Evolutionary conservation across 2,113 vertebrate genomes (phyloP).

Genomic region (Vulpes ferrilata): DNA sequence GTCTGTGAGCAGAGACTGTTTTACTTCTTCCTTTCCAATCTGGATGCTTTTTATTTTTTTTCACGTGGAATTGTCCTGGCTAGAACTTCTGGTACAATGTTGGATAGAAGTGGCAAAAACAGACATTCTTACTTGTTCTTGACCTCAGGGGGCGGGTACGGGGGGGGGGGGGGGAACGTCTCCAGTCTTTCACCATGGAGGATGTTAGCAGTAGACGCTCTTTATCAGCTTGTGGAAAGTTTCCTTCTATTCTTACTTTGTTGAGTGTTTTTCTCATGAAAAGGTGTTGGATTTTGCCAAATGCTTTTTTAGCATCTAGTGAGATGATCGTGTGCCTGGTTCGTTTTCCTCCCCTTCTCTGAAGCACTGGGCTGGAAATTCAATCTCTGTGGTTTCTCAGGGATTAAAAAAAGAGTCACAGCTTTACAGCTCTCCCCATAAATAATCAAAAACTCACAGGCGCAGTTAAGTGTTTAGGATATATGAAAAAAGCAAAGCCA

Average conservation of each 20-base stretch:
- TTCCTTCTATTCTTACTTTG: not conserved
- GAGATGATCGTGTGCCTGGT: not conserved
- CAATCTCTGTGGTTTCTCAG: not conserved
- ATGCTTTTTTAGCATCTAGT: not conserved
- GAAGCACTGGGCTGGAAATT: slow-evolving; percentile 43
- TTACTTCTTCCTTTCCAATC: not conserved
- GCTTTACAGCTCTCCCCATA: slow-evolving; percentile 15
- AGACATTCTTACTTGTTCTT: not conserved
- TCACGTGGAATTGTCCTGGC: not conserved
- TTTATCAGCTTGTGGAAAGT: not conserved
- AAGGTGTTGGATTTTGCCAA: not conserved
- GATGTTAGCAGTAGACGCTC: not conserved
- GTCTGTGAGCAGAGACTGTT: not conserved
- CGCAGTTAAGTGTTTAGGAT: not conserved
- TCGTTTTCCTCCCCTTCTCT: not conserved
- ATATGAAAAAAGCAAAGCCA: not conserved
- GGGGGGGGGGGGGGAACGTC: no score
- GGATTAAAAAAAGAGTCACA: slow-evolving; percentile 18
- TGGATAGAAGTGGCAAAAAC: no score
- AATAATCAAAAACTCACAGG: not conserved
- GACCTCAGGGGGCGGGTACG: accelerated
- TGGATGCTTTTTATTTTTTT: not conserved
- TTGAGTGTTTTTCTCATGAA: not conserved
- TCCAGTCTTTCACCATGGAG: not conserved
- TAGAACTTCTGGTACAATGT: not conserved